Base-by-base conservation (phyloP, 2,888 invertebrate genomes). In the Neoaliturus tenellus region DNA sequence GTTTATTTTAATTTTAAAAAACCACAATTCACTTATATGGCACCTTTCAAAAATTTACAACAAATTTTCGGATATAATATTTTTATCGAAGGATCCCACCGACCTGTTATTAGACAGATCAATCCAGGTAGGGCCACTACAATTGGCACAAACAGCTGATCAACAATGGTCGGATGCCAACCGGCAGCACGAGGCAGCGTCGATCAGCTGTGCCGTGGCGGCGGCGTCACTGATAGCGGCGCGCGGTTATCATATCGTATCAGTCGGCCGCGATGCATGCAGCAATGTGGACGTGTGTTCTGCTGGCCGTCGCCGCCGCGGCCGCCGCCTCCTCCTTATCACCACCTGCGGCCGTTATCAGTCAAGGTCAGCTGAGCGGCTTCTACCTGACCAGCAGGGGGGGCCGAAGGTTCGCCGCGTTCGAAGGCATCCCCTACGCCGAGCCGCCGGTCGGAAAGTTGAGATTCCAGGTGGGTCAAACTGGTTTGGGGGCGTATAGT, bases 351-450 rank as follows among this genome's bases (percentile, higher is more conserved):
- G 75, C 48, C 1, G 8, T 48, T 39, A 48, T 75, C 75, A 10
- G 75, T 28, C 75, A 75, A 48, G 75, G 75, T 20, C 28, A n/a
- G 23, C 48, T 75, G 4, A 75, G 48, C 17, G 75, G 75, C 8
- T 14, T 5, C 1, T 25, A 20, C 31, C n/a, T 75, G 25, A 1
- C 25, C 6, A 75, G 39, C 48, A 41, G 75, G 28, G 75, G 48
- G 12, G 75, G 75, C 5, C 44, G 75, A 4, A 10, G 20, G 1
- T 28, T 75, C 48, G 25, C 28, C 17, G 75, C 75, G 0, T 75
- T 75, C 75, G 28, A 12, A 3, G 75, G 75, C 3, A 48, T 75
- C 0, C 75, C 75, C 5, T 75, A 75, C 48, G 75, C 75, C 14
- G 4, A 35, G 12, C 44, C 75, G 0, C 75, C 75, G 8, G 75